A percentile compares a stretch with the other conserved stretches of the same genome.
These are phyloP conservation scores for Diploptera punctata DNA, from an alignment of 2,888 invertebrate genomes.

Conservation along the genomic window DNA sequence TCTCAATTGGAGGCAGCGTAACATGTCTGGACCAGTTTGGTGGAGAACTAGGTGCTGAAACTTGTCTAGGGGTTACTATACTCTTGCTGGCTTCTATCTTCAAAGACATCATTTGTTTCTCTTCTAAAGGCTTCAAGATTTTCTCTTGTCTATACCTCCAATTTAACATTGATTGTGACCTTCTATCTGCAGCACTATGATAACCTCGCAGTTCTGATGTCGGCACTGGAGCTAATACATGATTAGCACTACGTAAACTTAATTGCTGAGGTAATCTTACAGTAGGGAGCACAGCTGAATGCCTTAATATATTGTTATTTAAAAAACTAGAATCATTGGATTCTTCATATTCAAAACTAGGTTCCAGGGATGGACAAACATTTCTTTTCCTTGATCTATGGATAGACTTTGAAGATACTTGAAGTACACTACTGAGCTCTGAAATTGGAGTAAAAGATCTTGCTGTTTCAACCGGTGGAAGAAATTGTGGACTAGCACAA, in stretches of 20 bases:
- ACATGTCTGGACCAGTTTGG: conserved; percentile 23
- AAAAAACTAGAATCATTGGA: neutral
- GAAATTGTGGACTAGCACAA: neutral
- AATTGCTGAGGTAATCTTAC: conserved; percentile 2
- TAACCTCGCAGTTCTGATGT: conserved; percentile 4
- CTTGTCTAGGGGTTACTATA: neutral
- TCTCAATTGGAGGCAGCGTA: conserved; percentile 32
- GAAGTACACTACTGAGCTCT: neutral
- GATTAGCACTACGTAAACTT: neutral
- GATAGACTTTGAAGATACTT: conserved; percentile 13
- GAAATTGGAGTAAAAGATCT: neutral
- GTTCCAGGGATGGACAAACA: neutral
- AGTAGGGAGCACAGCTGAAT: neutral
- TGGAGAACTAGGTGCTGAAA: conserved; percentile 16
- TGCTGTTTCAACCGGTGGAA: neutral
- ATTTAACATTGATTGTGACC: neutral
- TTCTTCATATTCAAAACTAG: neutral
- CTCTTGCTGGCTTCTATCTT: neutral
- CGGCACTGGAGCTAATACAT: conserved; percentile 2
- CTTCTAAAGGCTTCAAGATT: conserved; percentile 8
- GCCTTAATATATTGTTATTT: neutral
- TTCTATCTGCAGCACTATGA: conserved; percentile 28
- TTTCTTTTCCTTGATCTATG: neutral
- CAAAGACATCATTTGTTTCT: neutral
- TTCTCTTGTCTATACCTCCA: conserved; percentile 1